phyloP scores from a whole-genome alignment of 1,140 invertebrate genomes.

The Muscidifurax raptorellus region DNA sequence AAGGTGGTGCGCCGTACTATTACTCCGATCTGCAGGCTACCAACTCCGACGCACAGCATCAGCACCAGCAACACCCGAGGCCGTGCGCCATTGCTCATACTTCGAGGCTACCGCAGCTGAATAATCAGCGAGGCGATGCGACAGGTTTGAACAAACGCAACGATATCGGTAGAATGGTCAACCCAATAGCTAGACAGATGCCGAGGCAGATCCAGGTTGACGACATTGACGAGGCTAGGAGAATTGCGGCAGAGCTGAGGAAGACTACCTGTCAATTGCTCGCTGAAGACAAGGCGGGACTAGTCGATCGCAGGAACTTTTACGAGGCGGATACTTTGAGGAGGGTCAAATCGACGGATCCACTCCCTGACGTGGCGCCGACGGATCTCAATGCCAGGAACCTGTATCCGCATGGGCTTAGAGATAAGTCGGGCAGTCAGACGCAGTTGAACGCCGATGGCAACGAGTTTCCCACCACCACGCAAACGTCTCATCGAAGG shows the following conservation, averaged over 20 bases:
- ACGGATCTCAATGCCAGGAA: constrained; percentile 73
- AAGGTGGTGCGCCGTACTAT: constrained; percentile 84
- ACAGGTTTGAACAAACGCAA: constrained; percentile 79
- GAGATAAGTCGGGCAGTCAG: constrained; percentile 67
- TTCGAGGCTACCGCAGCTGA: constrained; percentile 75
- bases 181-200: constrained; percentile 78
- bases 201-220: constrained; percentile 68
- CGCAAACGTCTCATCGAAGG: constrained; percentile 67
- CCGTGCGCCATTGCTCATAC: constrained; percentile 61
- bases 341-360: constrained; percentile 76
- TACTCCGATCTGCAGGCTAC: constrained; percentile 84
- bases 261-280: constrained; percentile 82
- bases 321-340: constrained; percentile 83
- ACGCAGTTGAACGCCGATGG: constrained; percentile 27
- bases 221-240: constrained; percentile 75
- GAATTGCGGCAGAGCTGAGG: constrained; percentile 79
- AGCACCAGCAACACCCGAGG: constrained; percentile 36
- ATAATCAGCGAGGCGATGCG: constrained; percentile 80
- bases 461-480: constrained; percentile 40
- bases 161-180: constrained; percentile 87
- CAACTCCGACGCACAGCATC: constrained; percentile 48
- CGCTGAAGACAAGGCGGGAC: constrained; percentile 76
- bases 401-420: constrained; percentile 74
- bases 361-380: constrained; percentile 59
- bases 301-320: constrained; percentile 85